These are phyloP conservation scores for Talpa occidentalis DNA, from an alignment of 2,113 vertebrate species.

Conservation along the genomic window DNA sequence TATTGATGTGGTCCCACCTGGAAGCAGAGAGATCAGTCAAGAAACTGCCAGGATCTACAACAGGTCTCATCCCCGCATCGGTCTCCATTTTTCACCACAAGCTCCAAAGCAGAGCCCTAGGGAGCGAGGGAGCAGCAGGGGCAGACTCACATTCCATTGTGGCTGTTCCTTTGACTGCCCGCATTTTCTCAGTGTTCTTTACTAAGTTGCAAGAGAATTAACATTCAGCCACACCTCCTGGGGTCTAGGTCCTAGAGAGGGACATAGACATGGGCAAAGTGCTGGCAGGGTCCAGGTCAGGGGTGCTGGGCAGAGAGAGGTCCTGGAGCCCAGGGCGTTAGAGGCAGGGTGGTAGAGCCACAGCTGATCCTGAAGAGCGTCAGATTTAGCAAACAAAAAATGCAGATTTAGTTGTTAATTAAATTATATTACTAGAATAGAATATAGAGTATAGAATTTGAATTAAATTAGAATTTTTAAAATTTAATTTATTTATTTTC, in stretches of 20 bases:
- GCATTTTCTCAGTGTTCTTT: not conserved
- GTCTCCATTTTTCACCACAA: not conserved
- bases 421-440: not conserved
- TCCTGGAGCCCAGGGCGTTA: accelerated
- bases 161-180: not conserved
- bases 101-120: not conserved
- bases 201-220: not conserved
- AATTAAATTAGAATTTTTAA: too few relatives aligned
- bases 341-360: too few relatives aligned
- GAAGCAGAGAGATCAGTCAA: not conserved
- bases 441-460: too few relatives aligned
- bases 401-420: not conserved
- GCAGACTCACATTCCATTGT: accelerated
- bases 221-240: not conserved
- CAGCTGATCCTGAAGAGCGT: not conserved
- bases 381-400: not conserved
- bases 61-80: not conserved
- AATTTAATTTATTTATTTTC: too few relatives aligned
- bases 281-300: not conserved
- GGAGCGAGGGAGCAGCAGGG: accelerated
- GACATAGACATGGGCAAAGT: not conserved
- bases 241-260: not conserved
- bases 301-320: too few relatives aligned
- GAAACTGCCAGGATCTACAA: not conserved
- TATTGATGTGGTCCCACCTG: not conserved